Conservation (phyloP, 2,797 vertebrate genomes). For the Leptoclinus maculatus region DNA sequence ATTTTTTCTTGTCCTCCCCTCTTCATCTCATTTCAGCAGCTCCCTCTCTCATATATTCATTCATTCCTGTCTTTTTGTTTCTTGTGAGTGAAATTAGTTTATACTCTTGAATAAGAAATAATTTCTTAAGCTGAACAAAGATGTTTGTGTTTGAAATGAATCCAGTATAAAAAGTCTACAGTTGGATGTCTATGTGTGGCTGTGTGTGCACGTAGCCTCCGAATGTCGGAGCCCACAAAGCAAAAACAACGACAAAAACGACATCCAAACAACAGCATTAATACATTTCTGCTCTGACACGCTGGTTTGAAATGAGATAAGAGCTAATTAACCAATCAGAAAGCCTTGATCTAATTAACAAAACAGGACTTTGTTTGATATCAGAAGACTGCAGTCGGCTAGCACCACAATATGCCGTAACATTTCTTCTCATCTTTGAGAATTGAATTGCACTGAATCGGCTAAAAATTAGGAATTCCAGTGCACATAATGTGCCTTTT, state of each 20-base stretch:
- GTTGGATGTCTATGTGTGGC: slow-evolving; percentile 4
- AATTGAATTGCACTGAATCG: slow-evolving; percentile 16
- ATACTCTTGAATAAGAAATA: slow-evolving; percentile 31
- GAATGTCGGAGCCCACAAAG: slow-evolving; percentile 17
- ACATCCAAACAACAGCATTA: slow-evolving; percentile 20
- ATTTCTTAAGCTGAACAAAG: slow-evolving; percentile 40
- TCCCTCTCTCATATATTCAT: slow-evolving; percentile 5
- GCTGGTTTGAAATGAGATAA: slow-evolving; percentile 52
- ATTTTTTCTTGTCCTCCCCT: slow-evolving; percentile 17
- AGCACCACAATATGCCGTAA: slow-evolving; percentile 15
- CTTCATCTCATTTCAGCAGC: slow-evolving; percentile 10
- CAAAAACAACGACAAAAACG: slow-evolving; percentile 46
- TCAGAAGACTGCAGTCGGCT: slow-evolving; percentile 31
- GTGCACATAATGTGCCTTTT: slow-evolving; percentile 22
- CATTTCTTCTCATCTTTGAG: slow-evolving; percentile 9
- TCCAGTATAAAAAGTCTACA: slow-evolving; percentile 4
- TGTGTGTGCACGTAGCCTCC: background rate
- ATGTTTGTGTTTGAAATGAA: slow-evolving; percentile 27
- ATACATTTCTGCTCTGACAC: slow-evolving; percentile 47
- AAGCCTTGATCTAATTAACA: slow-evolving; percentile 54
- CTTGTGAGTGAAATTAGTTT: slow-evolving; percentile 19
- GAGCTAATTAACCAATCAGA: slow-evolving; percentile 62
- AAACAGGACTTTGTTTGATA: slow-evolving; percentile 48
- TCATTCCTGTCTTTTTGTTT: slow-evolving; percentile 29
- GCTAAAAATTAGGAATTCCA: background rate